These are phyloP conservation scores for Leguminivora glycinivorella DNA, from an alignment of 1,140 invertebrate genomes.

Conservation along the genomic window DNA sequence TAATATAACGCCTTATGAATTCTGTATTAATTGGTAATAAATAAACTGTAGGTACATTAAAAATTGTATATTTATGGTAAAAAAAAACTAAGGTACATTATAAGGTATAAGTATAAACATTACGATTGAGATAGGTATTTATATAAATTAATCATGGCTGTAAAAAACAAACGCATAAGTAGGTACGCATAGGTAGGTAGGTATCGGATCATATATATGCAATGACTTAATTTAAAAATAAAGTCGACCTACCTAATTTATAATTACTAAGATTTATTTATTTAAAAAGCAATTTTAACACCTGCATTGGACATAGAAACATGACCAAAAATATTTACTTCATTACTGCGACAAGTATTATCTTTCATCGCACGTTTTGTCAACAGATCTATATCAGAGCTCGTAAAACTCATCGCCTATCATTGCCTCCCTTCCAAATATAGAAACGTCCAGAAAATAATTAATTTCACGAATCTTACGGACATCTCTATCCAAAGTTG, in stretches of 20 bases:
- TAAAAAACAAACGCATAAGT: too few relatives aligned
- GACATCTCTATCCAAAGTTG: constrained; percentile 8
- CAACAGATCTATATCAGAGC: constrained; percentile 34
- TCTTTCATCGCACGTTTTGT: constrained; percentile 20
- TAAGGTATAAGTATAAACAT: too few relatives aligned
- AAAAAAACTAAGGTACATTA: too few relatives aligned
- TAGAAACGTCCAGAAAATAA: constrained; percentile 20
- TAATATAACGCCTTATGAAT: background rate
- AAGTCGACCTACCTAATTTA: too few relatives aligned
- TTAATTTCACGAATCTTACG: constrained; percentile 5
- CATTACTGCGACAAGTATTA: constrained; percentile 27
- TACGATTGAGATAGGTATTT: too few relatives aligned
- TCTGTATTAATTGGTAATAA: constrained; percentile 13
- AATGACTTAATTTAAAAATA: too few relatives aligned
- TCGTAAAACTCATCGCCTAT: constrained; percentile 34
- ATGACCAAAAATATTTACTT: constrained; percentile 25
- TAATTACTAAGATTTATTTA: background rate
- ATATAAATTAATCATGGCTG: too few relatives aligned
- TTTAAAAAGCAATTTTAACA: background rate
- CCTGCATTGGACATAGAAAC: constrained; percentile 1
- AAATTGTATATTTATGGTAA: too few relatives aligned
- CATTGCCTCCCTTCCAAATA: constrained; percentile 11
- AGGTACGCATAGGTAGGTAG: too few relatives aligned
- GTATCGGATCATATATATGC: too few relatives aligned
- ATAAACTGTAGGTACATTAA: background rate